Conservation (phyloP, 2,113 vertebrate genomes). For the Colius striatus region DNA sequence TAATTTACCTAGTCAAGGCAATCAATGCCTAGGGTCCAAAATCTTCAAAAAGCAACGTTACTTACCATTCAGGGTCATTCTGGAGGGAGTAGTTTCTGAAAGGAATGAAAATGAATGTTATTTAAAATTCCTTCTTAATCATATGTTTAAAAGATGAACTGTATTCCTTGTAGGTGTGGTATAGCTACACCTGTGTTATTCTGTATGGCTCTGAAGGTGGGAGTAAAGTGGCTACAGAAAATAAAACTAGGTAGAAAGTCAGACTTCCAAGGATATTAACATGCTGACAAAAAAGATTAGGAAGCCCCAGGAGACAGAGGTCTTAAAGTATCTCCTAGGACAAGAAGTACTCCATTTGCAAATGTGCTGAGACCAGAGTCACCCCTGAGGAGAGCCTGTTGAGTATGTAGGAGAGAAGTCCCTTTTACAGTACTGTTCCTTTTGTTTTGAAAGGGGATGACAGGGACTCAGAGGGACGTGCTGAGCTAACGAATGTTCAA, state of each 20-base stretch:
- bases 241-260: background rate
- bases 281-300: background rate
- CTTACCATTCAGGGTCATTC: background rate
- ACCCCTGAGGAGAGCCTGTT: background rate
- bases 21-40: background rate
- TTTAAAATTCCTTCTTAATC: background rate
- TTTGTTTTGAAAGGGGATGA: background rate
- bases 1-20: background rate
- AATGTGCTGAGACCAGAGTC: background rate
- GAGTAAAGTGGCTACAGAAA: background rate
- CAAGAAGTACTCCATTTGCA: background rate
- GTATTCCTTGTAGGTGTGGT: background rate
- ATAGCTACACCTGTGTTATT: background rate
- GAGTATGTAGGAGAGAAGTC: background rate
- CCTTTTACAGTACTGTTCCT: background rate
- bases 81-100: background rate
- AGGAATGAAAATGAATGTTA: background rate
- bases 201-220: background rate
- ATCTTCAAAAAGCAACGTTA: background rate
- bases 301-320: background rate
- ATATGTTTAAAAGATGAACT: background rate
- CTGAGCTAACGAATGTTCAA: background rate
- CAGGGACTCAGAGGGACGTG: background rate
- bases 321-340: background rate
- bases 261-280: background rate